Evolutionary conservation across 1,140 invertebrate species (phyloP), one percentile per base, ranked within the genome.

Genomic region (Caenorhabditis inopinata): DNA sequence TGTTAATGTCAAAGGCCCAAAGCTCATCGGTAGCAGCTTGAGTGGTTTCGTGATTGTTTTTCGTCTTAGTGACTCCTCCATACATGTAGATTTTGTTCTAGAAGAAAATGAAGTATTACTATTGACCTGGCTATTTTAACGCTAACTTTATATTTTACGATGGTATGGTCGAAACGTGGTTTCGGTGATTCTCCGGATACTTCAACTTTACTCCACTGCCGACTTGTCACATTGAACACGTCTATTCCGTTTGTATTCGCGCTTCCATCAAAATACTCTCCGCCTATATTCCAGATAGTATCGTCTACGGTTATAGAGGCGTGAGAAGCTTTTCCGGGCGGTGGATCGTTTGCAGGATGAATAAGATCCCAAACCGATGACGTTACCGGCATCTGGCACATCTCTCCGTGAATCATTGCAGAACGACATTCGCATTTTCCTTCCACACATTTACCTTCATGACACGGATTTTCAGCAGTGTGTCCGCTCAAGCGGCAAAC

Each of bases 81-180:
- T 85, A 89, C 47, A 88, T 75, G 47, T 87, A 88, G 1, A 88
- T 23, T 2, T 62, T 79, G 47, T 81, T 78, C 87, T 88, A 38
- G 74, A 29, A 35, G 2, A 38, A 14, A 6, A 53, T 49, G 46
- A 79, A 53, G 6, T 74, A 51, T 16, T 49, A 11, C 29, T 16
- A 32, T 18, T 48, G n/a, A n/a, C n/a, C n/a, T n/a, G n/a, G n/a
- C n/a, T n/a, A n/a, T 29, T 42, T 35, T 74, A 79, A 38, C 3
- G 18, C 18, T 74, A 32, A 88, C 87, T 79, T 87, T 82, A 51
- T 87, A 85, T 42, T 79, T 62, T 7, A 88, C 85, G 35, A 88
- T 74, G 1, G 87, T 87, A 74, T 88, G 87, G 78, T 88, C 87
- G 48, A 88, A 88, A 46, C 87, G 45, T 1, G 81, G 21, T 16